Evolutionary conservation across 2,888 invertebrate genomes (phyloP), one percentile per base, ranked within the genome.

Genomic region (Papilio demoleus): DNA sequence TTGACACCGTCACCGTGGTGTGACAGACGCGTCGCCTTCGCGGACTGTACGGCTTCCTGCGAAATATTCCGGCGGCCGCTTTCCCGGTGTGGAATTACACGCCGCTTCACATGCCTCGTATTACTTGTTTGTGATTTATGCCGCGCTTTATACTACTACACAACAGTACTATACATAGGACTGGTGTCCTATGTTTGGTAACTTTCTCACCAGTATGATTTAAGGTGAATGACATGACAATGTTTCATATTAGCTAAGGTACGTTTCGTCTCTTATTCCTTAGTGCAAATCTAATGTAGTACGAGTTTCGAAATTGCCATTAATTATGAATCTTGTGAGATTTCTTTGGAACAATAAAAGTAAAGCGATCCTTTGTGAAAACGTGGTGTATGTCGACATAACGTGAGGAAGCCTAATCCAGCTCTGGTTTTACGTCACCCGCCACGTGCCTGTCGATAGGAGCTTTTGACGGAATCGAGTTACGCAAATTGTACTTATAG

Each of bases 71-170:
- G 67, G 64, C 36, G 63, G 40, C 64, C 68, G 45, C 70, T 68
- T 69, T 67, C 63, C 65, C 70, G 53, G 77, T 76, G 79, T 78
- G 77, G 76, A 81, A 80, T 82, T 82, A 79, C 76, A 75, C 77
- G 80, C 73, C 76, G 80, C 79, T 83, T 84, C 83, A 79, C 82
- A 83, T 82, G 83, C 79, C 74, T 81, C 78, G 69, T 72, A 74
- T 82, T 80, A 78, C 79, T 72, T 75, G 61, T 64, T 70, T 68
- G 67, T 67, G 66, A 67, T 73, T 69, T 64, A 70, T 67, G 69
- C 64, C 65, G 77, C 76, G 77, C 72, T 77, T 76, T 74, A 77
- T 70, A 71, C 73, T 71, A 38, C 34, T 19, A 17, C 19, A 2
- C 24, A 34, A 8, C 47, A 59, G 2, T 66, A 17, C 6, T 22